Evolutionary conservation across 2,797 vertebrate genomes (phyloP), one percentile per base, ranked within the genome.

Genomic region (Danio albolineatus): DNA sequence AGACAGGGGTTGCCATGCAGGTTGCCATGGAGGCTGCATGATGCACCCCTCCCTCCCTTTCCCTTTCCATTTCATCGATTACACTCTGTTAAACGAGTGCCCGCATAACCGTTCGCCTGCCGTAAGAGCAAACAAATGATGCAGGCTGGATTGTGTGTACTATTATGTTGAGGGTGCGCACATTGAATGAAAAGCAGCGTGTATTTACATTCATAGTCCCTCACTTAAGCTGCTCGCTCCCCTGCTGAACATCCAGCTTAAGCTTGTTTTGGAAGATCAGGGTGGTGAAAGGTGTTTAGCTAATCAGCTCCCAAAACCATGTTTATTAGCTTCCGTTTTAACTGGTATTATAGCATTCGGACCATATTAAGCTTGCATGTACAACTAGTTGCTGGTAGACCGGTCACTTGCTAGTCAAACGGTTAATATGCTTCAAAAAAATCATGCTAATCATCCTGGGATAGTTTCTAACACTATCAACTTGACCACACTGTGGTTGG

Each of bases 1-100:
- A 56, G 73, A 75, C 59, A 59, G 60, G 74, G 17, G 81, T 81
- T 83, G 83, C 78, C 56, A 83, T 71, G 71, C 78, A 41, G 66
- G 81, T 83, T 81, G 73, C 79, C 28, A 83, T 77, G 76, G 76
- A 76, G 70, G 49, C 71, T 51, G 19, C 43, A 48, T 13, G n/a
- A 69, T 73, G 46, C 62, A 53, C 44, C n/a, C 10, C 3, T 0
- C 62, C 9, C 53, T 3, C 1, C 77, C 44, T 6, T 19, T 39
- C 10, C 44, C 39, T 10, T 28, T 67, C 49, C 21, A 16, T 82
- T 75, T 65, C 73, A 79, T 71, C 57, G 79, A 84, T 84, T 74
- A 65, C 73, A 77, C 56, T n/a, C 54, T 41, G 76, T 82, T 62
- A 73, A 66, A 80, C 9, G 57, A 46, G 60, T 51, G 49, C 53